Evolutionary conservation across 2,113 vertebrate genomes (phyloP), one percentile per base, ranked within the genome.

Genomic region (Potamarius usumacintae): DNA sequence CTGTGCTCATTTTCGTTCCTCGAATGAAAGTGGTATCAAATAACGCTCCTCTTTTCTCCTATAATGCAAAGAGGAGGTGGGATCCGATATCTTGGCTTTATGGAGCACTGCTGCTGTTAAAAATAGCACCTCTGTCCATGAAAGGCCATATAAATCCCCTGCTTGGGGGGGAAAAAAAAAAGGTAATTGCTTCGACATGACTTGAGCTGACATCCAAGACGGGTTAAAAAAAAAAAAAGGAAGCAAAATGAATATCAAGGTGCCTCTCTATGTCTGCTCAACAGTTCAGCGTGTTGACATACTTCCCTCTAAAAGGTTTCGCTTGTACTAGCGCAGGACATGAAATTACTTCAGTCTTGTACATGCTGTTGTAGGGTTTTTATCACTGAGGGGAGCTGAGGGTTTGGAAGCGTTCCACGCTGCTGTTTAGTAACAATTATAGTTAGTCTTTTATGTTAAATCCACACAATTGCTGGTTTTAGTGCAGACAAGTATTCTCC

Each of bases 251-350:
- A 82, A 30, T 60, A 58, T 88, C 85, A 85, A 87, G 89, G 89
- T 90, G 85, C 69, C 89, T 82, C 85, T 15, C 67, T 18, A 20
- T 62, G 71, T 55, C 30, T 30, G 80, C 58, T 81, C 58, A 86
- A 88, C 80, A 57, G 71, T 84, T 86, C 74, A 57, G 89, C 62
- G 30, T 88, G 87, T 88, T 86, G 89, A 88, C 89, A 88, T 78
- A 88, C 85, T 85, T 88, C 83, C 85, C 27, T 17, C 53, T 86
- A 86, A 84, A 88, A 84, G 65, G 80, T 88, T 88, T 86, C 10
- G 50, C 63, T 80, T 88, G 87, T 88, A 81, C 84, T 55, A 9
- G 81, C 2, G 62, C 52, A 52, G 55, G 57, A 86, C 67, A 74
- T 67, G 72, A 78, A 42, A 71, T 88, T 4, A 57, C 87, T 80